Evolutionary conservation across 2,113 vertebrate genomes (phyloP), one percentile per base, ranked within the genome.

Genomic region (Psephotus haematonotus): DNA sequence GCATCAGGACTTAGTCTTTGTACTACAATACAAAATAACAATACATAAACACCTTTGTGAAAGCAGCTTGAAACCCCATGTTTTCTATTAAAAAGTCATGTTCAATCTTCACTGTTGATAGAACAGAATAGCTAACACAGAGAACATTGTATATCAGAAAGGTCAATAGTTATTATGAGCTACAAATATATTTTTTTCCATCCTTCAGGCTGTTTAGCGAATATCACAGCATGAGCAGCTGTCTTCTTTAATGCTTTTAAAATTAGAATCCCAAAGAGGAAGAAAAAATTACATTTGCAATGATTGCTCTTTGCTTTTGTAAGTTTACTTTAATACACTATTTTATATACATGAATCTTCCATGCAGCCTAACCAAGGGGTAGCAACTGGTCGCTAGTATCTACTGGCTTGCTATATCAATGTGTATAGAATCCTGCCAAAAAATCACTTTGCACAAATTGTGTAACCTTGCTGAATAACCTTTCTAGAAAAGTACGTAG

Each of bases 41-140:
- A 98, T 98, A 98, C 96, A 98, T 98, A 98, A 98, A 98, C 98
- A 98, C 98, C 98, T 98, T 97, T 97, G 98, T 96, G 98, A 97
- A 97, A 97, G 98, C 98, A 98, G 97, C 97, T 98, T 96, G 95
- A 98, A 98, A 98, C 97, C 97, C 97, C 97, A 96, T 98, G 98
- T 98, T 98, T 98, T 98, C 98, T 98, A 98, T 98, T 98, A 98
- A 98, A 98, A 98, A 98, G 98, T 98, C 98, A 98, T 98, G 98
- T 98, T 98, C 98, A 98, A 98, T 98, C 98, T 98, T 98, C 98
- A 97, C 98, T 98, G 98, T 98, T 98, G 98, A 98, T 98, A 98
- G 98, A 98, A 98, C 97, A 91, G 97, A 98, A 98, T 97, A 98
- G 98, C 98, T 98, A 98, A 98, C 98, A 97, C 96, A 97, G 97